phyloP scores from a whole-genome alignment of 1,140 invertebrate genomes.

The Mercenaria mercenaria region DNA sequence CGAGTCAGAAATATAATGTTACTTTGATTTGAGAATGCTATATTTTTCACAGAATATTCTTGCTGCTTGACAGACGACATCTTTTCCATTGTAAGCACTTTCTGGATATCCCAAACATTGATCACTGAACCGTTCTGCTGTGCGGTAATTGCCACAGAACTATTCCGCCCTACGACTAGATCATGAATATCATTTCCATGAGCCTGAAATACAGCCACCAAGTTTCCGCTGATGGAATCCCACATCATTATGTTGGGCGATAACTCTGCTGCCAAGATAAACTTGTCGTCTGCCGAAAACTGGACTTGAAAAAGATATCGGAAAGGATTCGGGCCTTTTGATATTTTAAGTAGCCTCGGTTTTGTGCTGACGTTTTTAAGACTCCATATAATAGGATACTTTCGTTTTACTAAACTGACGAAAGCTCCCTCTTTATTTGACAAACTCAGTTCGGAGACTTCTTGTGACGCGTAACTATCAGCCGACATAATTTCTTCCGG shows the following conservation, averaged over 20 bases:
- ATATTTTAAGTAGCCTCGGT: conserved; percentile 43
- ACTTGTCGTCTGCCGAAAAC: conserved; percentile 54
- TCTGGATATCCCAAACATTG: conserved; percentile 57
- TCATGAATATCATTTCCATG: conserved; percentile 59
- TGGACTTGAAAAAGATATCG: conserved; percentile 49
- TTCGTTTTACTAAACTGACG: conserved; percentile 56
- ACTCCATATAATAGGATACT: conserved; percentile 64
- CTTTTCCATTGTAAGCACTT: conserved; percentile 58
- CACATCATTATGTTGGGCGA: conserved; percentile 64
- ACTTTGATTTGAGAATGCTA: conserved; percentile 52
- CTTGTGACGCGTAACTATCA: conserved; percentile 58
- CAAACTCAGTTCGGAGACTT: conserved; percentile 49
- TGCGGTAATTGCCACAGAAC: conserved; percentile 16
- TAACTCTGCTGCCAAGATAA: conserved; percentile 51
- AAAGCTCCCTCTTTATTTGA: conserved; percentile 52
- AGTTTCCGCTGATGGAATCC: conserved; percentile 39
- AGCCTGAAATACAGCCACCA: conserved; percentile 44
- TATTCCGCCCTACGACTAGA: conserved; percentile 12
- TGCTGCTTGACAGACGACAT: conserved; percentile 55
- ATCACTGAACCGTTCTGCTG: conserved; percentile 39
- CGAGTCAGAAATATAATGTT: conserved; percentile 49
- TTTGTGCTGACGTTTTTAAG: conserved; percentile 60
- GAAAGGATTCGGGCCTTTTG: conserved; percentile 27
- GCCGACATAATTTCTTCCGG: conserved; percentile 34
- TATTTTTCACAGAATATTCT: conserved; percentile 54